Base-by-base conservation (phyloP, 2,797 vertebrate genomes). In the Orestias chungarensis region DNA sequence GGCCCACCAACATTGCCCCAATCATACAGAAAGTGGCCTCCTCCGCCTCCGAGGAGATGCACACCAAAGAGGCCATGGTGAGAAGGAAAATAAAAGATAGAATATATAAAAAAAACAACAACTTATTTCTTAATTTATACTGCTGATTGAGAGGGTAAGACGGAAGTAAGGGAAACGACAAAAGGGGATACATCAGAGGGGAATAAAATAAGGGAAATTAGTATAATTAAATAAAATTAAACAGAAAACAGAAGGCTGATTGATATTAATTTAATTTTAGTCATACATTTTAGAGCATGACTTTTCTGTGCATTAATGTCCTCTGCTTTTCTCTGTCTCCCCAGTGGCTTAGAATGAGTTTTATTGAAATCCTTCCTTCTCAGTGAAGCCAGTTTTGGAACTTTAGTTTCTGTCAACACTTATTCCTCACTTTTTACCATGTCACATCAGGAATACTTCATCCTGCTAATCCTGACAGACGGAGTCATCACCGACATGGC, bases 401-500 rank as follows among this genome's bases (percentile, higher is more conserved):
- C 64, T 71, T 54, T 52, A 72, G 75, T 71, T 74, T 75, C 35
- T 76, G 71, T 31, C 5, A 80, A 71, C 55, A 73, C 76, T 31
- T 71, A 3, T 71, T 81, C 54, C 23, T 68, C 44, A 27, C 46
- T 68, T 31, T 50, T 62, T 20, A 67, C 68, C 29, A 55, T n/a
- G 9, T 43, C 71, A 64, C 20, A 12, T 52, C 89, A 99, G 98
- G 97, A 99, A 94, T 99, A 99, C 86, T 99, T 99, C 92, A 99
- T 99, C 93, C 86, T 99, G 82, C 94, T 99, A 81, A 99, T 99
- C 85, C 95, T 99, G 92, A 99, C 98, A 0, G 98, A 99, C 0
- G 98, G 98, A 0, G 98, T 99, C 80, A 98, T 99, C 94, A 99
- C 98, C 9, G 98, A 99, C 93, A 99, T 99, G 98, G 98, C 97